phyloP scores from a whole-genome alignment of 2,113 vertebrate species.

The Toxostoma redivivum region DNA sequence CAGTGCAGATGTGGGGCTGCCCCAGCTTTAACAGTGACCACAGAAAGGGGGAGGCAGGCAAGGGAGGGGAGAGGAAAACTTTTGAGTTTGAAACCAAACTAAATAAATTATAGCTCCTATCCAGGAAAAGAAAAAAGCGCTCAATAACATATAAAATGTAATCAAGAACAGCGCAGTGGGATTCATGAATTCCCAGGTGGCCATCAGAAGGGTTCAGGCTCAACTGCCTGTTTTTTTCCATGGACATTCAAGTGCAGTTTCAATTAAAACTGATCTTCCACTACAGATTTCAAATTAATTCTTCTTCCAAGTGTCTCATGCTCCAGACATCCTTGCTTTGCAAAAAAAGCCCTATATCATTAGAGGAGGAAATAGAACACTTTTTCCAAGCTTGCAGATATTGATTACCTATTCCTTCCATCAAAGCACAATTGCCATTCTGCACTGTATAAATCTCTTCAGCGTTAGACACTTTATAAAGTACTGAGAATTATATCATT shows the following conservation, averaged over 20 bases:
- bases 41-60: not conserved
- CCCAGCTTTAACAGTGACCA: not conserved
- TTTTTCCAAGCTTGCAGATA: slow-evolving; percentile 75
- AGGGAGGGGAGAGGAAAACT: not conserved
- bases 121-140: not conserved
- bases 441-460: slow-evolving; percentile 70
- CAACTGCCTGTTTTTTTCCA: slow-evolving; percentile 49
- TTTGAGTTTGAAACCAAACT: not conserved
- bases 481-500: slow-evolving; percentile 69
- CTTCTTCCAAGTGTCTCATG: slow-evolving; percentile 80
- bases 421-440: slow-evolving; percentile 61
- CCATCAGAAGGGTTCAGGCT: slow-evolving; percentile 44
- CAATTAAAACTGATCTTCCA: slow-evolving; percentile 91
- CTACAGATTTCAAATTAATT: slow-evolving; percentile 88
- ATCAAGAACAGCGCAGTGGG: not conserved
- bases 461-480: slow-evolving; percentile 69
- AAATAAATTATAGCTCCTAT: not conserved
- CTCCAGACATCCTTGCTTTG: slow-evolving; percentile 74
- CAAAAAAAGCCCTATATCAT: slow-evolving; percentile 76
- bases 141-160: slow-evolving; percentile 36
- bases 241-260: slow-evolving; percentile 73
- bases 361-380: slow-evolving; percentile 78
- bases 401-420: slow-evolving; percentile 74
- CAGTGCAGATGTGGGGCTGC: not conserved
- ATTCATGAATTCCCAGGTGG: slow-evolving; percentile 37